Conservation (phyloP, 2,113 vertebrate species). For the Pseudorhombus dupliciocellatus region DNA sequence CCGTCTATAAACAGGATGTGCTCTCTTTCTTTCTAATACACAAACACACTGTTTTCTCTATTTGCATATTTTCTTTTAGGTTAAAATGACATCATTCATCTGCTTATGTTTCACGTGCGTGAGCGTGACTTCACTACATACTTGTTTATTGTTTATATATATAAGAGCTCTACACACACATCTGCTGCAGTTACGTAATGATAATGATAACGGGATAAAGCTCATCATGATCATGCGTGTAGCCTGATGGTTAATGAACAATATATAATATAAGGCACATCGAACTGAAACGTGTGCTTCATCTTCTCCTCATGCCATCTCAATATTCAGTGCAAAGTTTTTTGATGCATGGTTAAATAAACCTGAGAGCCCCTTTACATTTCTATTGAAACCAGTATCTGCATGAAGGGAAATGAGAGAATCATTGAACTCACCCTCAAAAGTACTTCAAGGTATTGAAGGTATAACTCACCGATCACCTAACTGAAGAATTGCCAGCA, state of each 20-base stretch:
- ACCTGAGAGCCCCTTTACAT: background rate
- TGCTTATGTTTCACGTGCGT: too few species aligned
- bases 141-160: background rate
- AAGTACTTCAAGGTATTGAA: background rate
- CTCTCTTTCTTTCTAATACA: background rate
- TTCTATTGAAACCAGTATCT: too few species aligned
- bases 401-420: background rate
- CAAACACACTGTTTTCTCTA: too few species aligned
- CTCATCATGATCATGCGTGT: background rate
- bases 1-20: background rate
- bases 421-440: background rate
- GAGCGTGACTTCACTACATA: background rate
- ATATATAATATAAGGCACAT: too few species aligned
- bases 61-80: too few species aligned
- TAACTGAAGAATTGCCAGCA: constrained; percentile 14
- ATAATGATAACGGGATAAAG: background rate
- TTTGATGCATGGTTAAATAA: too few species aligned
- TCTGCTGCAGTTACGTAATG: too few species aligned
- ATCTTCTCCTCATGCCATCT: too few species aligned
- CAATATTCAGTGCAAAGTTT: too few species aligned
- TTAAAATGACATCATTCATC: too few species aligned
- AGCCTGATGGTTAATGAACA: background rate
- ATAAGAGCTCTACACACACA: background rate
- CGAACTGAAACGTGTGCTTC: too few species aligned
- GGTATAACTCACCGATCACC: too few species aligned